phyloP scores from a whole-genome alignment of 1,140 invertebrate genomes.

The Drosophila lini region DNA sequence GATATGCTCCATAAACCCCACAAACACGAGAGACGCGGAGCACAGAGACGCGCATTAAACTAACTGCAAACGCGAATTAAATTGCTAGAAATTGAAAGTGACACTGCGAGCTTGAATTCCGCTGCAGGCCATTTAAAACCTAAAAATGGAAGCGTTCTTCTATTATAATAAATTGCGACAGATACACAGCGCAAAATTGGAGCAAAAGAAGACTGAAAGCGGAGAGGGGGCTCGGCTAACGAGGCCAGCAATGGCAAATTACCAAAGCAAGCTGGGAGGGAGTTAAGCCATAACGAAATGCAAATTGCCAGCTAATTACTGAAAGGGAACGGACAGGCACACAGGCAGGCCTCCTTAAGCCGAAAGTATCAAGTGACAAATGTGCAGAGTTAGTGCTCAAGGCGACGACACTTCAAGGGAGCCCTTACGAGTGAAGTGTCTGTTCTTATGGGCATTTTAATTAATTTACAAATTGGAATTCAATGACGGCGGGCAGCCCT shows the following conservation, averaged over 20 bases:
- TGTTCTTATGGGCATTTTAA: neutral
- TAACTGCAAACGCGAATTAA: conserved; percentile 71
- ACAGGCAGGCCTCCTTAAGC: conserved; percentile 2
- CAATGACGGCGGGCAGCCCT: conserved; percentile 5
- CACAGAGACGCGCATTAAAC: conserved; percentile 37
- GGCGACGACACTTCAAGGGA: conserved; percentile 3
- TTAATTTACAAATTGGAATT: conserved; percentile 2
- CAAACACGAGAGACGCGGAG: neutral
- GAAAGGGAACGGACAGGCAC: neutral
- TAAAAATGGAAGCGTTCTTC: conserved; percentile 48
- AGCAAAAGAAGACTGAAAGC: conserved; percentile 18
- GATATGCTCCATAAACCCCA: conserved; percentile 45
- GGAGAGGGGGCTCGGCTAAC: neutral
- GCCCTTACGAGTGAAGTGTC: neutral
- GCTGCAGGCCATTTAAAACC: conserved; percentile 32
- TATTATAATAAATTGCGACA: conserved; percentile 55
- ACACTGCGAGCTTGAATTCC: conserved; percentile 62
- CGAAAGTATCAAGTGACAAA: conserved; percentile 67
- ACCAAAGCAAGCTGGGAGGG: conserved; percentile 33
- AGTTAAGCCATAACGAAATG: conserved; percentile 30
- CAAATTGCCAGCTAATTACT: conserved; percentile 72
- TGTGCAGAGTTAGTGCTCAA: conserved; percentile 35
- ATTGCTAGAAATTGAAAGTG: conserved; percentile 81
- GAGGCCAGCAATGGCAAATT: conserved; percentile 5
- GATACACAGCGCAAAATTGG: conserved; percentile 10